phyloP scores from a whole-genome alignment of 2,113 vertebrate species.

The Colossoma macropomum region DNA sequence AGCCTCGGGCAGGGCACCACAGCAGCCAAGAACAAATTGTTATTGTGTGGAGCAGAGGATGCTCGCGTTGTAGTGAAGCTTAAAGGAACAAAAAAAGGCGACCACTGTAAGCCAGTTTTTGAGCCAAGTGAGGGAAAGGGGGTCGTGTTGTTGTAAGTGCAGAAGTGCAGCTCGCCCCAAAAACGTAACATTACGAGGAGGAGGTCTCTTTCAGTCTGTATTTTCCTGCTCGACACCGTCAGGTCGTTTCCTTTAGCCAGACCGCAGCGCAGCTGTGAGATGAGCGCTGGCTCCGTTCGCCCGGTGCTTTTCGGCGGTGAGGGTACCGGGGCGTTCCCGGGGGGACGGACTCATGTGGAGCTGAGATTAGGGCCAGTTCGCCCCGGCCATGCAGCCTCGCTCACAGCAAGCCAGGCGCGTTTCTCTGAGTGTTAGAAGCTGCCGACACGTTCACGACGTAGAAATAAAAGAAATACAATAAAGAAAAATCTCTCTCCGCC shows the following conservation, averaged over 20 bases:
- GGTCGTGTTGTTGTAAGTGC: no score
- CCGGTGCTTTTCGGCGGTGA: conserved; percentile 63
- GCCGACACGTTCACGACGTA: no score
- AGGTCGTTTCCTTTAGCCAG: no score
- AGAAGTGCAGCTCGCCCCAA: no score
- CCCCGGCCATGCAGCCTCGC: neutral
- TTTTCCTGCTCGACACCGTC: no score
- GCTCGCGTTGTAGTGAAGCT: neutral
- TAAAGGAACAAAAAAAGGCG: no score
- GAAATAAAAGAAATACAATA: no score
- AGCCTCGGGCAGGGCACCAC: neutral
- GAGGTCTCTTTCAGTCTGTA: no score
- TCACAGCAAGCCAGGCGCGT: neutral
- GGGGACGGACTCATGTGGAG: conserved; percentile 69
- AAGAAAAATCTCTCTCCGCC: no score
- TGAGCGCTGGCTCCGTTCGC: conserved; percentile 68
- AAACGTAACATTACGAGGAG: no score
- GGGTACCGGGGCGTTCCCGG: conserved; percentile 76
- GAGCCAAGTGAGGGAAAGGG: no score
- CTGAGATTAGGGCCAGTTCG: conserved; percentile 58
- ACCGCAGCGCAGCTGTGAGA: conserved; percentile 55
- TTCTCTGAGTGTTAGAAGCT: neutral
- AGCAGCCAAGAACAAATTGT: neutral
- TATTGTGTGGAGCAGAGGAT: neutral
- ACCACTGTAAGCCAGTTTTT: no score